Evolutionary conservation across 2,113 vertebrate genomes (phyloP).

Genomic region (Rhabdornis inornatus): DNA sequence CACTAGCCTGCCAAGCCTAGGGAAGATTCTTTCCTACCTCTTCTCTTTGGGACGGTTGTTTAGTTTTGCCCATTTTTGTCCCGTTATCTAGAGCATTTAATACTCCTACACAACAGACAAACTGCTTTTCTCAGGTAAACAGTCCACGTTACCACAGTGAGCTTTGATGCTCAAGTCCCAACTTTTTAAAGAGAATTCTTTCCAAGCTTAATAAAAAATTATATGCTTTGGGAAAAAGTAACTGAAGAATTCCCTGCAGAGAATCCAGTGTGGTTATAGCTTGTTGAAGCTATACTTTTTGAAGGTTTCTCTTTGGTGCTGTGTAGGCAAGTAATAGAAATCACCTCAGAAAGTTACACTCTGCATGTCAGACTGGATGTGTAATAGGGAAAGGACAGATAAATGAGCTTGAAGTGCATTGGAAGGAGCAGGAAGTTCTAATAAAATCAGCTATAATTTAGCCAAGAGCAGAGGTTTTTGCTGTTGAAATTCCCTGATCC

Average conservation of each 20-base stretch:
- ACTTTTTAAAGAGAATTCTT: neutral
- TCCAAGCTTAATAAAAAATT: constrained; percentile 1
- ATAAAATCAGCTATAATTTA: neutral
- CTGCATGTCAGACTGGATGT: neutral
- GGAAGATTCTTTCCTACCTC: neutral
- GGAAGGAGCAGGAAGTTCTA: neutral
- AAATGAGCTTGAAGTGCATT: neutral
- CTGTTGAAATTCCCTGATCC: neutral
- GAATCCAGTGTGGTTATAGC: neutral
- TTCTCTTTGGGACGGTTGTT: neutral
- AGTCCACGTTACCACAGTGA: neutral
- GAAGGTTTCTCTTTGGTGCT: neutral
- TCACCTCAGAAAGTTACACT: neutral
- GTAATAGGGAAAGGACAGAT: neutral
- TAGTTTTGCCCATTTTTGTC: neutral
- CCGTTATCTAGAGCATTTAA: neutral
- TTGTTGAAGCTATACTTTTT: neutral
- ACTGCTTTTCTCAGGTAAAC: neutral
- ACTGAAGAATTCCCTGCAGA: neutral
- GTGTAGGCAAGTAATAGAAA: neutral
- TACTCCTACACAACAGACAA: neutral
- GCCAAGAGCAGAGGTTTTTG: neutral
- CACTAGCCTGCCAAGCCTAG: neutral
- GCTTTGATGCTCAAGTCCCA: neutral
- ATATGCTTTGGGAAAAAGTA: neutral